Conservation (phyloP, 2,797 vertebrate species). For the Orientallactaga sibirica region DNA sequence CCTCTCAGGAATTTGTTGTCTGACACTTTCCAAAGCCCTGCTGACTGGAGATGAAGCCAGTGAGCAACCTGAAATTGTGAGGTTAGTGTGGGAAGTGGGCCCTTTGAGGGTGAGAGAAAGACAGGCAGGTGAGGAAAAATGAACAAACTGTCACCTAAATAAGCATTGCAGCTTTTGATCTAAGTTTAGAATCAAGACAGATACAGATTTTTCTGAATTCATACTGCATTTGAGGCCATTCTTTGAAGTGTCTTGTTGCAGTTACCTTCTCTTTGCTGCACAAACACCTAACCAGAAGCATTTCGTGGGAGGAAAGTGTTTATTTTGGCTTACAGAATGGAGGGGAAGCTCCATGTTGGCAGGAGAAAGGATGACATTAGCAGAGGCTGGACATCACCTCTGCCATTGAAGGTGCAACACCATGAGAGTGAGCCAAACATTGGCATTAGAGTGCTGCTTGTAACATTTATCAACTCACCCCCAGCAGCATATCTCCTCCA, state of each 20-base stretch:
- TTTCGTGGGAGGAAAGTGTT: no score
- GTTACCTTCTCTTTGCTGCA: no score
- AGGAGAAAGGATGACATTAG: no score
- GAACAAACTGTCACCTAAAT: not conserved
- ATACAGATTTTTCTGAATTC: not conserved
- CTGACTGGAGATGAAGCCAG: not conserved
- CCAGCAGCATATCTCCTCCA: no score
- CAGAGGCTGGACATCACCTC: no score
- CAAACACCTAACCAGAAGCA: no score
- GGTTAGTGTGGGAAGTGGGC: not conserved
- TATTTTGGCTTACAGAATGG: no score
- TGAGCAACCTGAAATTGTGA: not conserved
- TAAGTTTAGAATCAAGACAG: constrained; percentile 3
- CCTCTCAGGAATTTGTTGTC: not conserved
- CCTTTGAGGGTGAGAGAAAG: not conserved
- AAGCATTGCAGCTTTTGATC: not conserved
- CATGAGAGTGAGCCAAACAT: no score
- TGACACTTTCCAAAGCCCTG: not conserved
- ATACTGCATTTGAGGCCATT: not conserved
- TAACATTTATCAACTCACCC: no score
- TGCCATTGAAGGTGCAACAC: no score
- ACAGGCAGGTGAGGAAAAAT: not conserved
- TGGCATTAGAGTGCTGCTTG: no score
- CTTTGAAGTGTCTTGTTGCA: not conserved
- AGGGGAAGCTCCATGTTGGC: no score